phyloP scores from a whole-genome alignment of 2,113 vertebrate species.

The Probosciger aterrimus region DNA sequence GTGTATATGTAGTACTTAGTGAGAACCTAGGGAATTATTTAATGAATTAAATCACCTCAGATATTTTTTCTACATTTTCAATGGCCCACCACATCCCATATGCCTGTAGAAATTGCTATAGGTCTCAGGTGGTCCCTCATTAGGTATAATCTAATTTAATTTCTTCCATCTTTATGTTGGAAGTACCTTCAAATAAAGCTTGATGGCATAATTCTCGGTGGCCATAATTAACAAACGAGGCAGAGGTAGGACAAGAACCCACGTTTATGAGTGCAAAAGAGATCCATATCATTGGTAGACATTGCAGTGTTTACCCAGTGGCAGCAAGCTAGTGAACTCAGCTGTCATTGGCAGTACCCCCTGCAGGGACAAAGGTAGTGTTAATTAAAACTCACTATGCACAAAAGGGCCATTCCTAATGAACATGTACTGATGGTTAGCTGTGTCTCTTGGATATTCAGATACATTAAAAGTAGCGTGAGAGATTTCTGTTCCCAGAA shows the following conservation, averaged over 20 bases:
- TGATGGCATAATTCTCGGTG: not conserved
- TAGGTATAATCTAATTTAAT: constrained; percentile 43
- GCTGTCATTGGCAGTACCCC: not conserved
- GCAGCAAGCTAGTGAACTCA: constrained; percentile 16
- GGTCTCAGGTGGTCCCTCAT: constrained; percentile 53
- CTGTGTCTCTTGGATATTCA: not conserved
- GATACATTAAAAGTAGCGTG: not conserved
- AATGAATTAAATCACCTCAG: constrained; percentile 46
- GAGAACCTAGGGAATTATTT: constrained; percentile 46
- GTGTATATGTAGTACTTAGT: not conserved
- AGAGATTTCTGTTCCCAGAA: not conserved
- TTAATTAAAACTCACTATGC: constrained; percentile 35
- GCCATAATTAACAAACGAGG: constrained; percentile 30
- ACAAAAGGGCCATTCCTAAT: constrained; percentile 32
- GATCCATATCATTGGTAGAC: not conserved
- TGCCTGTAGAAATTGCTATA: constrained; percentile 22
- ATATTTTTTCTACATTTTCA: constrained; percentile 43
- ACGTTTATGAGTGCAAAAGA: not conserved
- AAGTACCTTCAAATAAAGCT: constrained; percentile 30
- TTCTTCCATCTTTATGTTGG: constrained; percentile 27
- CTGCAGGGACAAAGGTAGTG: not conserved
- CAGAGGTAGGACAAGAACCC: not conserved
- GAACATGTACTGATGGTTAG: not conserved
- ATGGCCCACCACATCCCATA: constrained; percentile 16
- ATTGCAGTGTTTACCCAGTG: not conserved